Percentiles rank a stretch among this genome's conserved stretches.
phyloP scores from a whole-genome alignment of 2,888 invertebrate genomes.

The Bombylius major region DNA sequence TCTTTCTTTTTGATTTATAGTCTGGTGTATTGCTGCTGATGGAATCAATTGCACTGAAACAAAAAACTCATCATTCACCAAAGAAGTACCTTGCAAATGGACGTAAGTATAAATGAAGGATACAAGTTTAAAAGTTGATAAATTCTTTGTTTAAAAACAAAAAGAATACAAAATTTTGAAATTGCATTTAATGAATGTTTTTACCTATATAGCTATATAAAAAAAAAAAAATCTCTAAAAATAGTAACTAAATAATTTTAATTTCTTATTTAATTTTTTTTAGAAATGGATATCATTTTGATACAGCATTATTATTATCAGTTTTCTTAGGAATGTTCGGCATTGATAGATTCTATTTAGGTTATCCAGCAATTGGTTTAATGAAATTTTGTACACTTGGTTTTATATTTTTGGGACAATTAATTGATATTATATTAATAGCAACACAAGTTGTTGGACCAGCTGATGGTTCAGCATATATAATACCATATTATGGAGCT shows the following conservation, averaged over 20 bases:
- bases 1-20: constrained; percentile 35
- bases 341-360: constrained; percentile 93
- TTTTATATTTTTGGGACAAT: constrained; percentile 90
- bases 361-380: constrained; percentile 90
- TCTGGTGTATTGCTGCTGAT: constrained; percentile 69
- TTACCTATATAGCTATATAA: neutral
- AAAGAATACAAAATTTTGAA: neutral
- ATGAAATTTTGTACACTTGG: constrained; percentile 92
- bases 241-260: neutral
- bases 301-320: constrained; percentile 82
- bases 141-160: neutral
- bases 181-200: neutral
- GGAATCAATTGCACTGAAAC: constrained; percentile 71
- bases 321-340: constrained; percentile 98
- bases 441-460: constrained; percentile 66
- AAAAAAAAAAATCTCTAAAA: neutral
- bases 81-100: constrained; percentile 82
- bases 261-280: constrained; percentile 19
- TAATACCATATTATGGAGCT: constrained; percentile 89
- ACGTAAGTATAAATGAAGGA: constrained; percentile 55
- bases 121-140: neutral
- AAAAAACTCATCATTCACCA: constrained; percentile 66
- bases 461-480: constrained; percentile 87
- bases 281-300: constrained; percentile 90
- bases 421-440: constrained; percentile 84